Evolutionary conservation across 1,140 invertebrate genomes (phyloP).

Genomic region (Riptortus pedestris): DNA sequence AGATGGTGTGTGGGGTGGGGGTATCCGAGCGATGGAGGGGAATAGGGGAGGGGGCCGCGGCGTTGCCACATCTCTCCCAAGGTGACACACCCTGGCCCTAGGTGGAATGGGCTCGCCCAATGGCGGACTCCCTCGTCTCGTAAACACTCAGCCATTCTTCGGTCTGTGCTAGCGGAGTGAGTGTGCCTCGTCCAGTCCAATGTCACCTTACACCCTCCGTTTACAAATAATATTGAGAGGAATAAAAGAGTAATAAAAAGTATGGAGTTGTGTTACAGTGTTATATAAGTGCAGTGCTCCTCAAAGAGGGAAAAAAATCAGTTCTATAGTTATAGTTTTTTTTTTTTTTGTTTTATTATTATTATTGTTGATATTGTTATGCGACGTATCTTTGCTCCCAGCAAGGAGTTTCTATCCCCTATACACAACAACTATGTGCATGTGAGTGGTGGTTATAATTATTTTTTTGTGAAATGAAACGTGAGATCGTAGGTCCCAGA

Average conservation of each 20-base stretch:
- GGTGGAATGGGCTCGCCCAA: conserved; percentile 22
- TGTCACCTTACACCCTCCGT: conserved; percentile 7
- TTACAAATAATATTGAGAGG: not conserved
- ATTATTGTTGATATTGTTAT: not conserved
- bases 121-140: not conserved
- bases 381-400: too few relatives aligned
- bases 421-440: conserved; percentile 23
- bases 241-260: conserved; percentile 7
- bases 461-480: conserved; percentile 32
- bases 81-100: not conserved
- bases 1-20: not conserved
- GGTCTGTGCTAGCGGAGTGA: conserved; percentile 3
- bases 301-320: not conserved
- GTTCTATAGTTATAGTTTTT: conserved; percentile 13
- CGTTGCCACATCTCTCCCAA: conserved; percentile 20
- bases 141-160: not conserved
- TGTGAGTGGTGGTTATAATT: conserved; percentile 29
- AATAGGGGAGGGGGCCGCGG: not conserved
- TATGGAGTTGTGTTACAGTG: conserved; percentile 18
- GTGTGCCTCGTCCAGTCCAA: not conserved
- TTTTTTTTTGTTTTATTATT: not conserved
- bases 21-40: not conserved
- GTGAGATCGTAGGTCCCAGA: conserved; percentile 35
- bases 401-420: too few relatives aligned
- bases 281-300: conserved; percentile 6